Base-by-base conservation (phyloP, 2,888 invertebrate species). In the Drosophila austrosaltans region DNA sequence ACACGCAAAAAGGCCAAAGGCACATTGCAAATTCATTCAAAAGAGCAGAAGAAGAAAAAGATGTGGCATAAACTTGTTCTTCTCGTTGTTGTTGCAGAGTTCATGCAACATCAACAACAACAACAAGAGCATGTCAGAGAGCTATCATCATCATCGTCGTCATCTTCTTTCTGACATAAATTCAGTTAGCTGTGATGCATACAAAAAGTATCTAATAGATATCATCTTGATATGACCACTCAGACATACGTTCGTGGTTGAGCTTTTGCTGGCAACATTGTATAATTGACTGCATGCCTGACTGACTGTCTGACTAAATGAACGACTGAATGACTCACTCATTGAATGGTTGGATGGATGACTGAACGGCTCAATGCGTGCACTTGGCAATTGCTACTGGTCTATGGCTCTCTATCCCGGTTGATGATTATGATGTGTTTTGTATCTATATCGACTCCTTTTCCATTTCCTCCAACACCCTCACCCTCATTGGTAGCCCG, bases 111-210 rank as follows among this genome's bases (percentile, higher is more conserved):
- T 76, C 78, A 81, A 68, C 76, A 75, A 25, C 73, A 68, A 62
- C 60, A 70, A 36, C 36, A 36, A 36, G 75, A 68, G 59, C 60
- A 72, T 69, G 79, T 79, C 85, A 82, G 79, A 59, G 54, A 72
- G 72, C 64, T 75, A 70, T 76, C 69, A 76, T 65, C 82, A 64
- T 63, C 60, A 30, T 30, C 30, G 5, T 30, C 3, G 6, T 30
- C 30, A 30, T 5, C 30, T 2, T 28, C 16, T 63, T 48, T 30
- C 87, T 75, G 89, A 87, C 89, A 87, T 82, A 78, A 89, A 85
- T 84, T 87, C 85, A 84, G 85, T 79, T 84, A 82, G 85, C 75
- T 82, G 87, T 56, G 78, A 62, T 88, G 87, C 89, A 83, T 83
- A 75, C 81, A 78, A 81, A 48, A 77, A 80, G 81, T 83, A 87